phyloP scores from a whole-genome alignment of 1,140 invertebrate genomes.

The Trichoplusia ni region DNA sequence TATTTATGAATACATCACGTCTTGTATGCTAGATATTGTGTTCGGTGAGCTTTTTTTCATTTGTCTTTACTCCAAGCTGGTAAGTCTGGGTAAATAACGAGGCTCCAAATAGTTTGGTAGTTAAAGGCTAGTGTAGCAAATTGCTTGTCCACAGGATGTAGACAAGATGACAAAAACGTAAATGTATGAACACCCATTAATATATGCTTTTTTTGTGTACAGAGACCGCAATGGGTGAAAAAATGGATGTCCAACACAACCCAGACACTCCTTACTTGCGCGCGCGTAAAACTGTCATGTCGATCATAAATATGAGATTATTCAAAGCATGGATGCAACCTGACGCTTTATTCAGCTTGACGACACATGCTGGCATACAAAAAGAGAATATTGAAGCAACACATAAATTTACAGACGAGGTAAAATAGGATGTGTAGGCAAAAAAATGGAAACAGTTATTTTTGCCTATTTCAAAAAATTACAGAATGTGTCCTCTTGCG shows the following conservation, averaged over 20 bases:
- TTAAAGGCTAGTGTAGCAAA: no score
- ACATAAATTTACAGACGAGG: conserved; percentile 69
- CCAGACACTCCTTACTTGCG: conserved; percentile 64
- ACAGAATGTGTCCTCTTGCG: no score
- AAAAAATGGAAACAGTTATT: no score
- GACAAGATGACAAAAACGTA: no score
- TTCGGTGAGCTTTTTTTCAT: conserved; percentile 82
- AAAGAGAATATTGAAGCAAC: conserved; percentile 61
- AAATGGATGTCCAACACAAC: conserved; percentile 66
- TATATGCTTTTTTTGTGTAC: conserved; percentile 7
- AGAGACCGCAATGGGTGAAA: conserved; percentile 71
- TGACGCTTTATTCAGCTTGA: conserved; percentile 60
- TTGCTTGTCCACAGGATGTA: no score
- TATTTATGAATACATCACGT: conserved; percentile 84
- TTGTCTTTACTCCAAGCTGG: no score
- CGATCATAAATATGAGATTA: conserved; percentile 63
- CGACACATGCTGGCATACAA: conserved; percentile 55
- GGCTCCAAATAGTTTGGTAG: no score
- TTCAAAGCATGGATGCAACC: conserved; percentile 71
- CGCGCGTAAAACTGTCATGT: conserved; percentile 63
- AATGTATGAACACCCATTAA: no score
- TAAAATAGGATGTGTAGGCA: conserved; percentile 21
- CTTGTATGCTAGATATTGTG: conserved; percentile 89
- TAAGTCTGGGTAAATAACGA: no score
- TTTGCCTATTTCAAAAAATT: no score